Conservation (phyloP, 2,113 vertebrate genomes). For the Scalopus aquaticus region DNA sequence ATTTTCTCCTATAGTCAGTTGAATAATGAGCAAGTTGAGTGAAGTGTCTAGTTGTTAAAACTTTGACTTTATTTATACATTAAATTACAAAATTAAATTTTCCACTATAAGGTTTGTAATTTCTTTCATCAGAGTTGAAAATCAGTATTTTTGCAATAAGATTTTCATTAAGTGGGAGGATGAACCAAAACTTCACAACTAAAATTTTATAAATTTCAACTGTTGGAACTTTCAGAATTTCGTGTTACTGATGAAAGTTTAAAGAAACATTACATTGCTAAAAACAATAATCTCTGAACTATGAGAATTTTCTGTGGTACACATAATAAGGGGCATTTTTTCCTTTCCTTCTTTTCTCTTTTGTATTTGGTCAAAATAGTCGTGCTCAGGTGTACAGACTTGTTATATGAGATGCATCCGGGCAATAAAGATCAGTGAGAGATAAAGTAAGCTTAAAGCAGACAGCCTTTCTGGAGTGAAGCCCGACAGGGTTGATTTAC, state of each 20-base stretch:
- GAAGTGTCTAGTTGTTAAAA: constrained; percentile 49
- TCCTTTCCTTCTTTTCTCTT: constrained; percentile 39
- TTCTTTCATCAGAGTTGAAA: constrained; percentile 56
- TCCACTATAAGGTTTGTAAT: neutral
- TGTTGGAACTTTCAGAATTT: neutral
- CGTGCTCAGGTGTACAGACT: constrained; percentile 38
- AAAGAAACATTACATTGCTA: neutral
- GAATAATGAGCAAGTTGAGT: constrained; percentile 47
- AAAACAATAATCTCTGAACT: too few species aligned
- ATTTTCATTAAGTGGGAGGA: constrained; percentile 33
- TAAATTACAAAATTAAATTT: constrained; percentile 46
- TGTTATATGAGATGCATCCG: constrained; percentile 58
- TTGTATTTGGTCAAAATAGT: constrained; percentile 55
- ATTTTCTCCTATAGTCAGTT: constrained; percentile 45
- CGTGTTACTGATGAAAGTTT: neutral
- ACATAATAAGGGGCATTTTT: neutral
- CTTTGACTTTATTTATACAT: constrained; percentile 70
- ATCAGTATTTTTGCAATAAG: constrained; percentile 57
- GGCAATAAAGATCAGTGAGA: constrained; percentile 13
- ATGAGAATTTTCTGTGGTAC: neutral
- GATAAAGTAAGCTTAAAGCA: neutral
- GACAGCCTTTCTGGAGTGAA: constrained; percentile 43
- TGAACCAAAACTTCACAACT: constrained; percentile 44
- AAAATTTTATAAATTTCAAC: constrained; percentile 43
- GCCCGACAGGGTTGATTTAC: constrained; percentile 1